Evolutionary conservation across 37 sponge, comb jelly and placozoan genomes (phyloP).

Genomic region (Geodia barretti): DNA sequence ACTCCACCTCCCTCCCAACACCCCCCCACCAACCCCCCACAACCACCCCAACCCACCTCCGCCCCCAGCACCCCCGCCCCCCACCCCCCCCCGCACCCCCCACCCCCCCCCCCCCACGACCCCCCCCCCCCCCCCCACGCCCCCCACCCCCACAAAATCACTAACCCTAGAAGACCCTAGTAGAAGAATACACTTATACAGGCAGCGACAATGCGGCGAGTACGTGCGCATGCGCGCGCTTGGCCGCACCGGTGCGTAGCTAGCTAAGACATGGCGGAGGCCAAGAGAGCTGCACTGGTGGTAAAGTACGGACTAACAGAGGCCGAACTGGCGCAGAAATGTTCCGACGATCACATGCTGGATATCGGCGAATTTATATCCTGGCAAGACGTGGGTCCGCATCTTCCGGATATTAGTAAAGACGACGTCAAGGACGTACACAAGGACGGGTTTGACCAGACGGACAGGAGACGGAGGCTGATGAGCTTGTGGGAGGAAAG

Average conservation of each 20-base stretch:
- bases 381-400: not conserved
- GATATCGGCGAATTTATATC: not conserved
- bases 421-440: not conserved
- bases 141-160: too few species aligned
- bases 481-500: not conserved
- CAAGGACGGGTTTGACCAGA: not conserved
- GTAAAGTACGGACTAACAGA: not conserved
- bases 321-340: not conserved
- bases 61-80: too few species aligned
- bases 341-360: not conserved
- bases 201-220: not conserved
- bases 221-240: not conserved
- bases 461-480: not conserved
- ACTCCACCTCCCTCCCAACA: too few species aligned
- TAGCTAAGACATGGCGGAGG: not conserved
- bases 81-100: too few species aligned
- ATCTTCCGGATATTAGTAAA: not conserved
- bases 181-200: not conserved
- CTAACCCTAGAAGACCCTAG: too few species aligned
- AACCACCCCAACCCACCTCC: too few species aligned
- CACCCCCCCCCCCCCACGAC: too few species aligned
- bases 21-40: too few species aligned
- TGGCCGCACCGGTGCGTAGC: not conserved
- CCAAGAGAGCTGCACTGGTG: not conserved
- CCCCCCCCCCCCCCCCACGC: too few species aligned